Conservation (phyloP, 2,113 vertebrate species). For the Bubo bubo region DNA sequence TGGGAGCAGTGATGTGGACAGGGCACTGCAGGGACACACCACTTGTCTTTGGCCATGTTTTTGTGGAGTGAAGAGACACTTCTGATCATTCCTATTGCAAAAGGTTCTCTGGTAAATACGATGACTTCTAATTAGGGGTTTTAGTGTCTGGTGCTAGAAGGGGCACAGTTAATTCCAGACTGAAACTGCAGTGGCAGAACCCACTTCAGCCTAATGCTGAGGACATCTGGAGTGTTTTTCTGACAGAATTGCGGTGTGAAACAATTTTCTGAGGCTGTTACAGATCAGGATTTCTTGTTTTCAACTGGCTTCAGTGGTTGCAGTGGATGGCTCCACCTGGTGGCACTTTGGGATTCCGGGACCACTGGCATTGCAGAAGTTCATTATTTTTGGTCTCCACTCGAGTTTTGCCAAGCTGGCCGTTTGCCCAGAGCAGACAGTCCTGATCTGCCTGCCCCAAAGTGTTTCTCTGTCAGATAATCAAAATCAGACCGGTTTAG, state of each 20-base stretch:
- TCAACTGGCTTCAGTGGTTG: neutral
- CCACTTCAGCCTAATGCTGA: neutral
- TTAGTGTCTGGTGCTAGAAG: neutral
- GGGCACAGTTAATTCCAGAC: neutral
- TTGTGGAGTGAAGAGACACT: neutral
- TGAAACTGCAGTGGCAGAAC: neutral
- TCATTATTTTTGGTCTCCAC: neutral
- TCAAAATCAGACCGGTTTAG: neutral
- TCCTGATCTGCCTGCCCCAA: neutral
- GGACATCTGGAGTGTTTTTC: neutral
- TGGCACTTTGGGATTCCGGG: neutral
- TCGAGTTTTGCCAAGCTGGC: neutral
- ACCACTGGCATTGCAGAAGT: neutral
- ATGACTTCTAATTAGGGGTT: neutral
- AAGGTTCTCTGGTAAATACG: neutral
- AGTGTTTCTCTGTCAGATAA: neutral
- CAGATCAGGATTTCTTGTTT: neutral
- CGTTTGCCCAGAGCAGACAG: neutral
- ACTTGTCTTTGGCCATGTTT: neutral
- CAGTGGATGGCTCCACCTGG: constrained; percentile 49
- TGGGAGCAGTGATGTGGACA: neutral
- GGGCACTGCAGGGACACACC: neutral
- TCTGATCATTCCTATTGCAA: neutral
- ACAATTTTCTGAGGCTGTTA: neutral
- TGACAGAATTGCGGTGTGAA: neutral